Conservation (phyloP, 2,797 vertebrate species). For the Sitta carolinensis region DNA sequence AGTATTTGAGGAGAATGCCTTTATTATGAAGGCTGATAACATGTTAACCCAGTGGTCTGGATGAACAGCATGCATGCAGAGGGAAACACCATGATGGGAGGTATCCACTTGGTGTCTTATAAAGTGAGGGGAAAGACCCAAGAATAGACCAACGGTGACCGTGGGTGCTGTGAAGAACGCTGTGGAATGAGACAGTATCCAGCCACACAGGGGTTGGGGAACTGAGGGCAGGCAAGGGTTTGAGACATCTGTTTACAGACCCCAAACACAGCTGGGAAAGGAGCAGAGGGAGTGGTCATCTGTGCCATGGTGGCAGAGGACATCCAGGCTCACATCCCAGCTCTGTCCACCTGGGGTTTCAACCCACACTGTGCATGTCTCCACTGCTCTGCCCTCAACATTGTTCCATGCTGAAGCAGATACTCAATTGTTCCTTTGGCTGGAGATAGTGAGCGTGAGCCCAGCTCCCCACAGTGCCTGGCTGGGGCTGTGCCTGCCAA, state of each 20-base stretch:
- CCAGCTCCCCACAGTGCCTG: not conserved
- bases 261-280: not conserved
- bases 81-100: not conserved
- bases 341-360: not conserved
- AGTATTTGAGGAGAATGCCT: not conserved
- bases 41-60: not conserved
- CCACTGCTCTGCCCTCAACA: not conserved
- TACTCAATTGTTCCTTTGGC: not conserved
- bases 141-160: accelerated
- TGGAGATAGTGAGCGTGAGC: not conserved
- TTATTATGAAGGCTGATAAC: not conserved
- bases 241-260: not conserved
- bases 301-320: not conserved
- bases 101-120: not conserved
- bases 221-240: not conserved
- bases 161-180: not conserved
- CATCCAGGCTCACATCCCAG: not conserved
- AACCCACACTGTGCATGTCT: not conserved
- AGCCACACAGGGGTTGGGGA: not conserved
- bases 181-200: not conserved
- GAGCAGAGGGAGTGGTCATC: not conserved
- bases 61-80: not conserved
- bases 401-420: not conserved
- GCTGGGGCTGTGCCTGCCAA: not conserved
- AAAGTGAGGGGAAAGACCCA: not conserved